Base-by-base conservation (phyloP, 53 echinoderm and acorn worm species). In the Crossaster papposus region DNA sequence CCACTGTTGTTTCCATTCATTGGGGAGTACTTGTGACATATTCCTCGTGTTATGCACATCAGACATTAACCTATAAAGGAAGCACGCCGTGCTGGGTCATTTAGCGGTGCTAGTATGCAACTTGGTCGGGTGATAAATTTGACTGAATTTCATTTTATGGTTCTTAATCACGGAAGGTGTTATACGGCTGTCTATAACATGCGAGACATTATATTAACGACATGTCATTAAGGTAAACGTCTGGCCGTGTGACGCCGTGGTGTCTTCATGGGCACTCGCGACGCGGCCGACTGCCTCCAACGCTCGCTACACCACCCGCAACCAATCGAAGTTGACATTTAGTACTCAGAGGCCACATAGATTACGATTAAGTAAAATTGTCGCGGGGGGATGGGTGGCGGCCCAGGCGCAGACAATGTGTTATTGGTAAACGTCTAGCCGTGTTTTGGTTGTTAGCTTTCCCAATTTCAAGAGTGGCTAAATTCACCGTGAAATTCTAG, bases 91-190 rank as follows among this genome's bases (percentile, higher is more conserved):
- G 30, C 58, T 31, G 31, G 76, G 36, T 26, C 73, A 51, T 84
- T 84, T 73, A 84, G 29, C 33, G 34, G 15, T 54, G 36, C 72
- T 17, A 76, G 53, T 51, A 55, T 18, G 30, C 50, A 53, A 30
- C n/a, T 36, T 35, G 62, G 53, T 75, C 73, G 72, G 62, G 63
- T 87, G 77, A 85, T 87, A 87, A 87, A 62, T 87, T 63, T 34
- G 62, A 53, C 54, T 77, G 87, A 87, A 87, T 87, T 87, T 87
- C 54, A 87, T 87, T 76, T 87, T 87, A 87, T 87, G 87, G 87
- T 87, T 87, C 58, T 62, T 87, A 64, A 87, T 54, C 87, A 76
- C 87, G 77, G 75, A 87, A 87, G 87, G 87, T 87, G 87, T 87
- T 76, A 14, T 29, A 28, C 23, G 62, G 62, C 77, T 87, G 77